These are phyloP conservation scores for Okapia johnstoni DNA, from an alignment of 2,113 vertebrate species.

Conservation along the genomic window DNA sequence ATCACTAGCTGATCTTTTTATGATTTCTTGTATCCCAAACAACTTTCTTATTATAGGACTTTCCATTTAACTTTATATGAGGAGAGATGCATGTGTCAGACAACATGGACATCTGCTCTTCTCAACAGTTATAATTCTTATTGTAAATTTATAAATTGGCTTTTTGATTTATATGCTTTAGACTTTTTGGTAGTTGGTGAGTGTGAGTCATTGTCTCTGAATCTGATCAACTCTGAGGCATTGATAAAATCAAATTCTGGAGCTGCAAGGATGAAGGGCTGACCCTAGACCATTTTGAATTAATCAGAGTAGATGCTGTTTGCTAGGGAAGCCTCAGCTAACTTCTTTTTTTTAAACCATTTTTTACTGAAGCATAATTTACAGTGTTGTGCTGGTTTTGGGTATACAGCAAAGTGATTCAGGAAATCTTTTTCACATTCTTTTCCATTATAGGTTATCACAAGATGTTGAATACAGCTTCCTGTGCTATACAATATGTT, in stretches of 20 bases:
- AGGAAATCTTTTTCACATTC: not conserved
- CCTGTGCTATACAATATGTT: not conserved
- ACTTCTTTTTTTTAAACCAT: not conserved
- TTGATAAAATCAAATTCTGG: conserved; percentile 16
- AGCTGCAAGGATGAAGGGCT: not conserved
- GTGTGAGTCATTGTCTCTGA: conserved; percentile 12
- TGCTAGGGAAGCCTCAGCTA: not conserved
- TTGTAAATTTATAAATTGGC: conserved; percentile 12
- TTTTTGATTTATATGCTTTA: conserved; percentile 30
- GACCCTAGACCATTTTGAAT: not conserved
- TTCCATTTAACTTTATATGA: not conserved
- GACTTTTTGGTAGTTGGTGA: not conserved
- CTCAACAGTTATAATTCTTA: not conserved
- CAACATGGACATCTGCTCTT: not conserved
- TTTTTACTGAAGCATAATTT: not conserved
- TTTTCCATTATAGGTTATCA: not conserved
- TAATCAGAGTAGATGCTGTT: not conserved
- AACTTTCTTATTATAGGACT: not conserved
- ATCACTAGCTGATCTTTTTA: not conserved
- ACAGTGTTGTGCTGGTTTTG: not conserved
- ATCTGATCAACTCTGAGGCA: not conserved
- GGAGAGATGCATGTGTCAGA: not conserved
- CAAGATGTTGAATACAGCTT: not conserved
- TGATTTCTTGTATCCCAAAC: not conserved
- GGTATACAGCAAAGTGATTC: not conserved